These are phyloP conservation scores for Escarpia spicata DNA, from an alignment of 2,888 invertebrate genomes.

Conservation along the genomic window DNA sequence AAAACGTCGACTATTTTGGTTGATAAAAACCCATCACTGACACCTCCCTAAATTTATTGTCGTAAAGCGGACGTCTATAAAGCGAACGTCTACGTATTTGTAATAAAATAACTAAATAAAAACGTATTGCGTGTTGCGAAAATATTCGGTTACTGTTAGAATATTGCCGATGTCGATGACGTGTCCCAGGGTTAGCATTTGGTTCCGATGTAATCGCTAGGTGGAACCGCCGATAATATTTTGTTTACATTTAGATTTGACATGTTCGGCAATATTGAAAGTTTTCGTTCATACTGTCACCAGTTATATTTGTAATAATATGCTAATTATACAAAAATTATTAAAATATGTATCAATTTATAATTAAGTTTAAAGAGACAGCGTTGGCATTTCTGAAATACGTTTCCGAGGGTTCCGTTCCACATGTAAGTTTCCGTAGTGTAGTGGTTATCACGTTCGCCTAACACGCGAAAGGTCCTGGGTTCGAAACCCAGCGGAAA, in stretches of 20 bases:
- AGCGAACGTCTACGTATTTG: too few species aligned
- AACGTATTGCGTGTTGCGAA: neutral
- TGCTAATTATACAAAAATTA: neutral
- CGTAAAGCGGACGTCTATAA: too few species aligned
- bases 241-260: neutral
- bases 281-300: neutral
- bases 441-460: slow-evolving; percentile 16
- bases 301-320: neutral
- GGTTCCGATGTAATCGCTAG: neutral
- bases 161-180: neutral
- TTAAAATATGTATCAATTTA: neutral
- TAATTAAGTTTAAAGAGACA: neutral
- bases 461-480: slow-evolving; percentile 16
- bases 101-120: too few species aligned
- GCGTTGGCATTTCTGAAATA: neutral
- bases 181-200: neutral
- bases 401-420: neutral
- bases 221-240: neutral
- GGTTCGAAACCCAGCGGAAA: slow-evolving; percentile 16
- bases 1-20: too few species aligned
- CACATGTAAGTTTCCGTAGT: neutral
- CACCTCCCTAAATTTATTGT: too few species aligned
- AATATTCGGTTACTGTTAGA: neutral
- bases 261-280: neutral
- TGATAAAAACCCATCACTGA: too few species aligned